Conservation (phyloP, 2,888 invertebrate genomes). For the Apoderus coryli region DNA sequence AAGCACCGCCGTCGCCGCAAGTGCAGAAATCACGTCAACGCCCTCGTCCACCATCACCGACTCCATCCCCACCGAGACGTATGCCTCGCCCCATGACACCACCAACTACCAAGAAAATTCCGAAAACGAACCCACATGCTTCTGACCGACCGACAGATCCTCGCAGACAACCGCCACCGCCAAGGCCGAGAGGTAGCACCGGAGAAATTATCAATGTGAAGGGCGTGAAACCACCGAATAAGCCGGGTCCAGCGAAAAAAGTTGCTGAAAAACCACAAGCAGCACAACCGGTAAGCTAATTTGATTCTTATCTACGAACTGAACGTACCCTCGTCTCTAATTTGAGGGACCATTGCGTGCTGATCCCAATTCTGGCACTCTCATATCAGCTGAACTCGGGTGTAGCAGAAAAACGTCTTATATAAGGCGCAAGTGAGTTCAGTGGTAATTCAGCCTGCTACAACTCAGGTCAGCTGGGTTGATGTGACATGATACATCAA, state of each 20-base stretch:
- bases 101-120: constrained; percentile 25
- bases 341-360: too few species aligned
- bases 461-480: too few species aligned
- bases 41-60: constrained; percentile 33
- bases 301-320: too few species aligned
- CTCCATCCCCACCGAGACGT: constrained; percentile 40
- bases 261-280: too few species aligned
- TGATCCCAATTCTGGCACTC: too few species aligned
- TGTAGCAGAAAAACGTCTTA: too few species aligned
- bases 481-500: too few species aligned
- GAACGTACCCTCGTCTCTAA: neutral
- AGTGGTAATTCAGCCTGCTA: too few species aligned
- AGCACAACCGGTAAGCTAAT: constrained; percentile 17
- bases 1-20: constrained; percentile 29
- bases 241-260: constrained; percentile 31
- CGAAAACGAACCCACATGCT: constrained; percentile 11
- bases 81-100: constrained; percentile 38
- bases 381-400: too few species aligned
- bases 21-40: constrained; percentile 40
- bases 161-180: constrained; percentile 40
- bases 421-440: too few species aligned
- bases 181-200: constrained; percentile 40
- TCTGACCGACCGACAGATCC: constrained; percentile 33
- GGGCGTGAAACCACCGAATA: constrained; percentile 41
- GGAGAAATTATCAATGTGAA: constrained; percentile 30